Evolutionary conservation across 2,797 vertebrate species (phyloP), one percentile per base, ranked within the genome.

Genomic region (Sebastes alutus): DNA sequence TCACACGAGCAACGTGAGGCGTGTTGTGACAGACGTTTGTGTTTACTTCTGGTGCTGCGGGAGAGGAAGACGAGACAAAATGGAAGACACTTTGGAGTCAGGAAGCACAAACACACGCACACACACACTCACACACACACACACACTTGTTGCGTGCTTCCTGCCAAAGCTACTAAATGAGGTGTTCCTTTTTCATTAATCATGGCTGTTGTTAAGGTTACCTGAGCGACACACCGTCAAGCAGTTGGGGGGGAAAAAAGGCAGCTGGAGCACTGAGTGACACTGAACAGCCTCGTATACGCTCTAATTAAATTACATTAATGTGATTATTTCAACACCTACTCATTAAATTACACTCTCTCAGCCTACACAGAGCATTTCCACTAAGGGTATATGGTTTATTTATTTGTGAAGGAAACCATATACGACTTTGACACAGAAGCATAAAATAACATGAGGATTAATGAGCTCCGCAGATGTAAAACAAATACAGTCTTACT

Each of bases 161-260:
- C 69, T 86, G 83, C 64, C 82, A 91, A 77, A 89, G 60, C 82
- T 69, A 77, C 80, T 87, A 87, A 92, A 93, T 84, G 85, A 91
- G 54, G 61, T 85, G 79, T 88, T 86, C 83, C 82, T 83, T 72
- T 87, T 89, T 90, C 91, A 94, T 94, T 91, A 92, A 94, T 94
- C 90, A 90, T 60, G 7, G 67, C 64, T 88, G 75, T 83, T 91
- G 87, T 92, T 90, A 84, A 83, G 42, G 69, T 84, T 86, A 88
- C 84, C 72, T 88, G 89, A 88, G 87, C 58, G 65, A 76, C 83
- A 71, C 42, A n/a, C 49, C 63, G 55, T 78, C 25, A 60, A 72
- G 63, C 32, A 66, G 70, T 62, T n/a, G 4, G 66, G 66, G n/a
- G 38, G 38, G 35, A 14, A 68, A 71, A 75, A 65, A 52, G 23